These are phyloP conservation scores for Pterophyllum scalare DNA, from an alignment of 2,113 vertebrate species.

Conservation along the genomic window DNA sequence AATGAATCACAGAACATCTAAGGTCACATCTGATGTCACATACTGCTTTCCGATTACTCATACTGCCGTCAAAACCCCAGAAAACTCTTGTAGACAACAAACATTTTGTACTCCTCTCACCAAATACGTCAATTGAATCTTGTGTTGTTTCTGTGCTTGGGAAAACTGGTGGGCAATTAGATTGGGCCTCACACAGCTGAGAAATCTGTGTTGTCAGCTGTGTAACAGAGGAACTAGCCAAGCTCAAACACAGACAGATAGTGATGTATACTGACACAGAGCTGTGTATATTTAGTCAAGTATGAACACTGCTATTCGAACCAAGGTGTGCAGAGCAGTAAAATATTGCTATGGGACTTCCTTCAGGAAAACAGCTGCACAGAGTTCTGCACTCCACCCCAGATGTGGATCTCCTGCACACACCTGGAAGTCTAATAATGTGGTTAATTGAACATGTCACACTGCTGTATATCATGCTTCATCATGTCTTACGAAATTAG, in stretches of 20 bases:
- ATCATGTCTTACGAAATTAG: background rate
- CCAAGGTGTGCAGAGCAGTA: constrained; percentile 14
- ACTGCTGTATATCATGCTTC: constrained; percentile 11
- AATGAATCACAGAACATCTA: constrained; percentile 11
- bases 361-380: background rate
- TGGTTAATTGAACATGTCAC: constrained; percentile 33
- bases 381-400: background rate
- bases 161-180: constrained; percentile 4
- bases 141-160: background rate
- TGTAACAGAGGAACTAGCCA: background rate
- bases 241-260: background rate
- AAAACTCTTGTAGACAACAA: background rate
- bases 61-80: background rate
- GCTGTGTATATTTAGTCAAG: constrained; percentile 22
- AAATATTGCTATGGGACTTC: constrained; percentile 20
- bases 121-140: background rate
- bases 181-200: background rate
- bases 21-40: constrained; percentile 14
- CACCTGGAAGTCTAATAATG: background rate
- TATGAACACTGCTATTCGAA: constrained; percentile 15
- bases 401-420: constrained; percentile 1
- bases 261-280: constrained; percentile 18
- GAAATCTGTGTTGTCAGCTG: constrained; percentile 3
- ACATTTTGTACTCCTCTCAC: background rate
- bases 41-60: background rate